These are phyloP conservation scores for Poeciliopsis infans DNA, from an alignment of 2,797 vertebrate species.

Conservation along the genomic window DNA sequence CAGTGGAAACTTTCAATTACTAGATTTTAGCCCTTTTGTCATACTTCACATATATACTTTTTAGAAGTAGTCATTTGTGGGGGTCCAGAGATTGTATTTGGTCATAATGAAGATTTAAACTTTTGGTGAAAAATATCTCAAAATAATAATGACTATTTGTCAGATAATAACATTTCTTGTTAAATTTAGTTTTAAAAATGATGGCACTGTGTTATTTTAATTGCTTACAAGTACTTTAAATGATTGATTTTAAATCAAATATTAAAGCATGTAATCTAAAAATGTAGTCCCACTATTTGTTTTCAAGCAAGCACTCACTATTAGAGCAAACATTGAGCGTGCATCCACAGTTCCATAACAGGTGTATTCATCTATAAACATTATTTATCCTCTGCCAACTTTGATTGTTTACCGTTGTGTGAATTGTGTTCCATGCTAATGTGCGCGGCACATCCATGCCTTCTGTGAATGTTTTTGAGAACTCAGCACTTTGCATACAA, in stretches of 20 bases:
- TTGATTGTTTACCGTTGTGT: constrained; percentile 67
- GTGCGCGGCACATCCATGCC: constrained; percentile 58
- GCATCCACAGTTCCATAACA: constrained; percentile 30
- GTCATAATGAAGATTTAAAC: not conserved
- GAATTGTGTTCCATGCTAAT: constrained; percentile 55
- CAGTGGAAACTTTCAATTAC: constrained; percentile 27
- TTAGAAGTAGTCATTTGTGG: not conserved
- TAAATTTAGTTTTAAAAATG: not conserved
- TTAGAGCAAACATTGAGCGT: constrained; percentile 32
- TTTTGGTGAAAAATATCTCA: no score
- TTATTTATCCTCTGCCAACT: constrained; percentile 50
- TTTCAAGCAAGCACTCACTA: constrained; percentile 8
- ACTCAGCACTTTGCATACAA: constrained; percentile 10
- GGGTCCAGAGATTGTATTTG: not conserved
- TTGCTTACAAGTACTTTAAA: not conserved
- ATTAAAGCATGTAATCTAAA: constrained; percentile 13
- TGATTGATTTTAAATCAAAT: not conserved
- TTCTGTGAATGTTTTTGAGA: constrained; percentile 38
- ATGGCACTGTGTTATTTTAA: not conserved
- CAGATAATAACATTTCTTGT: constrained; percentile 1
- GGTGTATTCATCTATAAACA: constrained; percentile 66
- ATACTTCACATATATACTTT: constrained; percentile 5
- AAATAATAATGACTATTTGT: not conserved
- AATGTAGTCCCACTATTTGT: constrained; percentile 10
- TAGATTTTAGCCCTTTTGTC: constrained; percentile 14